Conservation (phyloP, 2,888 invertebrate species). For the Barypeithes pellucidus region DNA sequence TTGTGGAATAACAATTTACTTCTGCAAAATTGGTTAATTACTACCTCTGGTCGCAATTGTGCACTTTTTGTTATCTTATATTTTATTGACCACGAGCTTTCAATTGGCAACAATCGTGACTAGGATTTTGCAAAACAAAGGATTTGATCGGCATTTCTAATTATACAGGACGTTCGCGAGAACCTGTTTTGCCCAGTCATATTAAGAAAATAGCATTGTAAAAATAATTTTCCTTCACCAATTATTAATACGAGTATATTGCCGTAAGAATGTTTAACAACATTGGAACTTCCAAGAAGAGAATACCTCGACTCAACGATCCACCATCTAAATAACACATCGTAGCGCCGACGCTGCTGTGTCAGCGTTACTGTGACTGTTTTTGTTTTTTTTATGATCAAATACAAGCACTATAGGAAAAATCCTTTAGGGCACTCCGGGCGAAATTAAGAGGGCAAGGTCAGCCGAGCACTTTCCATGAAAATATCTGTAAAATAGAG, state of each 20-base stretch:
- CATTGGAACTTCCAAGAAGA: too few relatives aligned
- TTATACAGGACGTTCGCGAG: constrained; percentile 8
- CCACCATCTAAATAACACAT: too few relatives aligned
- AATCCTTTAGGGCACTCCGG: too few relatives aligned
- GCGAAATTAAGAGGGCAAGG: too few relatives aligned
- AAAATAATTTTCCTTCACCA: constrained; percentile 15
- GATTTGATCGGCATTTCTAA: not conserved
- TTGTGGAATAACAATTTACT: not conserved
- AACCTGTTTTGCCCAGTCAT: not conserved
- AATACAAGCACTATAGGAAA: too few relatives aligned
- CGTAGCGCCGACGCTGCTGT: too few relatives aligned
- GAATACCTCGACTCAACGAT: too few relatives aligned
- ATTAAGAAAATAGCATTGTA: not conserved
- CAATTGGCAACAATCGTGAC: not conserved
- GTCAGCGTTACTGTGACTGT: too few relatives aligned
- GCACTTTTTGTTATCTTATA: constrained; percentile 5
- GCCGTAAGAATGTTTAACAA: too few relatives aligned
- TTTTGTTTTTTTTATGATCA: too few relatives aligned
- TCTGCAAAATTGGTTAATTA: constrained; percentile 16
- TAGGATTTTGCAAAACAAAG: not conserved
- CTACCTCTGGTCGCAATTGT: constrained; percentile 16
- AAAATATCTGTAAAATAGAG: too few relatives aligned
- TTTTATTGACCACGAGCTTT: constrained; percentile 16
- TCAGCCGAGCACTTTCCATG: too few relatives aligned
- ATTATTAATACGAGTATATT: not conserved